Base-by-base conservation (phyloP, 2,113 vertebrate genomes). In the Barbus barbus region DNA sequence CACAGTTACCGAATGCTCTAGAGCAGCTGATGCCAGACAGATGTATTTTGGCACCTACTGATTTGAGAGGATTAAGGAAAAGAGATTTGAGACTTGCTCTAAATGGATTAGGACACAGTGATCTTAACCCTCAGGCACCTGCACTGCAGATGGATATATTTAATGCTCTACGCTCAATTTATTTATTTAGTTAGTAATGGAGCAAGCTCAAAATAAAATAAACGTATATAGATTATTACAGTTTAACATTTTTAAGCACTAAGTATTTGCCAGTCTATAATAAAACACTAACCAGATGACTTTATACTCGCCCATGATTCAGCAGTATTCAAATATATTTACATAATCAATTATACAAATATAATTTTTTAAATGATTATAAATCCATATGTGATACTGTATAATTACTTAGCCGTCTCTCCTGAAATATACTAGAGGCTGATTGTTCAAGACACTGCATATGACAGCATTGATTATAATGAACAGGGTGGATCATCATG, bases 1-100 rank as follows among this genome's bases (percentile, higher is more conserved):
- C n/a, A 56, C 20, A 71, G 67, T 38, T 22, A 69, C 4, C 2
- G 5, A 44, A 72, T 72, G 69, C 38, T 44, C 12, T 24, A 24
- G 24, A 24, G 18, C 31, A 60, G 20, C 58, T 53, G 73, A 76
- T 36, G 56, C 72, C 58, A 51, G 41, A 76, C 11, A 61, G 71
- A 22, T 33, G 41, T 53, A 36, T 18, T 83, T 58, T 83, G 16
- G 56, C 48, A 36, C 13, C 28, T 22, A 61, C 44, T 46, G 81
- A 73, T 60, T 60, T 82, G 31, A 83, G 24, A 83, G 58, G 73
- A 76, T 65, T 20, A 14, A 83, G 26, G 14, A 51, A 76, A 31
- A 3, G 41, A 44, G 58, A 46, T 56, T 36, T 51, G 31, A 69
- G 20, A 53, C 18, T 41, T 14, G 38, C 36, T 24, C 69, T 72